Base-by-base conservation (phyloP, 2,888 invertebrate species). In the Phengaris arion region DNA sequence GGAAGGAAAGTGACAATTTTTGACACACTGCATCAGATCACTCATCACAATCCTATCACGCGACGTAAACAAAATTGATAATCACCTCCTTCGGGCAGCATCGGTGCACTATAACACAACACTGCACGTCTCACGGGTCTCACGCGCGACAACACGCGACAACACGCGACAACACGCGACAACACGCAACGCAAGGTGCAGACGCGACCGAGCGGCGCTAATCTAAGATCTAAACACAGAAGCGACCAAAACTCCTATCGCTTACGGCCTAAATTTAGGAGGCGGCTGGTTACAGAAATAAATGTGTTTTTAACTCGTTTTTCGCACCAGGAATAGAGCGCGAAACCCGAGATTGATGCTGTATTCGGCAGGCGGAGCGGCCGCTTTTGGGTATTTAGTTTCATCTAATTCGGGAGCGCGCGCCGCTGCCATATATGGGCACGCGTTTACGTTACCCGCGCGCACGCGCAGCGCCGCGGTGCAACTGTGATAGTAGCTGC, bases 151-250 rank as follows among this genome's bases (percentile, higher is more conserved):
- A 22, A 22, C 22, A 22, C 22, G 22, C 22, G 22, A 22, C 22
- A 22, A 22, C 22, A 22, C 22, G 1, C 22, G 22, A 22, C 22
- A 22, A 76, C 77, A 76, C 74, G 77, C 68, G 54, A 57, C 35
- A 35, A 35, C 35, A 35, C 75, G 74, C 59, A 59, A 68, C 72
- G 74, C 73, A 74, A 69, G 69, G 46, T 79, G 77, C 78, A 78
- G 75, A 75, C 78, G 74, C 72, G 72, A 52, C 54, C 78, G 77
- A 75, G 84, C 84, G 83, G 84, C 80, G 86, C 90, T 89, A 90
- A 89, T 91, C 93, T 93, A 92, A 92, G 89, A 89, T 91, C 93
- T 93, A 93, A 93, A 93, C 91, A 92, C 90, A 93, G 93, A 89
- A 87, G 84, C 87, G 85, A 89, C 93, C 93, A 93, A 93, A 93